Evolutionary conservation across 2,888 invertebrate genomes (phyloP).

Genomic region (Desoria tigrina): DNA sequence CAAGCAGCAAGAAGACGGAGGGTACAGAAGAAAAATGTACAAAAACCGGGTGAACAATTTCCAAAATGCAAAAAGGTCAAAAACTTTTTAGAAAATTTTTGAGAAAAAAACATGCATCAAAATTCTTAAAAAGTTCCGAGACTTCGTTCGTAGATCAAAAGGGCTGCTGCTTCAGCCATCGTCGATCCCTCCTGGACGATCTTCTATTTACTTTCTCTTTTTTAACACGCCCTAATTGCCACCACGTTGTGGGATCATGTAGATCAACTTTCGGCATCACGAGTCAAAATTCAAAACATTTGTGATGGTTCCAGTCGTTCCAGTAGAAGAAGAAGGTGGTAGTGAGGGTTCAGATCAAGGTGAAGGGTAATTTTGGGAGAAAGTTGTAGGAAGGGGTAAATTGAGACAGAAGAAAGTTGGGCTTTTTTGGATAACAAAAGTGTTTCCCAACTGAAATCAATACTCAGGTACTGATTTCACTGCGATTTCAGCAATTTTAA

Average conservation of each 20-base stretch:
- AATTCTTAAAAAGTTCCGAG: not conserved
- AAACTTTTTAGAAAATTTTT: not conserved
- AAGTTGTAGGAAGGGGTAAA: conserved; percentile 8
- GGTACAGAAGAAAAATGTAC: not conserved
- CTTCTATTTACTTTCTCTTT: too few species aligned
- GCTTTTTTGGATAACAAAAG: too few species aligned
- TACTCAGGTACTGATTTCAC: too few species aligned
- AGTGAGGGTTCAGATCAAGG: too few species aligned
- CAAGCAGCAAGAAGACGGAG: conserved; percentile 10
- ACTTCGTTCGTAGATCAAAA: too few species aligned
- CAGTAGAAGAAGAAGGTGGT: conserved; percentile 8
- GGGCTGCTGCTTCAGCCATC: too few species aligned
- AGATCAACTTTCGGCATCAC: conserved; percentile 24
- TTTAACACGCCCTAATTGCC: too few species aligned
- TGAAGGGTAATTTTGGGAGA: conserved; percentile 10
- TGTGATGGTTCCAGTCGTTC: conserved; percentile 30
- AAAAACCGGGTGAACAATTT: not conserved
- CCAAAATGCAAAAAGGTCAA: conserved; percentile 20
- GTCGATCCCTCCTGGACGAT: too few species aligned
- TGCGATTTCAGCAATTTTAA: too few species aligned
- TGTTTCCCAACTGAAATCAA: too few species aligned
- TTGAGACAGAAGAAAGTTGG: conserved; percentile 7
- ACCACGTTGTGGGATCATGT: too few species aligned
- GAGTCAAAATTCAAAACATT: conserved; percentile 41
- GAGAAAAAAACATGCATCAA: conserved; percentile 15